Percentiles rank a stretch among this genome's conserved stretches.
phyloP scores from a whole-genome alignment of 2,113 vertebrate species.

The Trinectes maculatus region DNA sequence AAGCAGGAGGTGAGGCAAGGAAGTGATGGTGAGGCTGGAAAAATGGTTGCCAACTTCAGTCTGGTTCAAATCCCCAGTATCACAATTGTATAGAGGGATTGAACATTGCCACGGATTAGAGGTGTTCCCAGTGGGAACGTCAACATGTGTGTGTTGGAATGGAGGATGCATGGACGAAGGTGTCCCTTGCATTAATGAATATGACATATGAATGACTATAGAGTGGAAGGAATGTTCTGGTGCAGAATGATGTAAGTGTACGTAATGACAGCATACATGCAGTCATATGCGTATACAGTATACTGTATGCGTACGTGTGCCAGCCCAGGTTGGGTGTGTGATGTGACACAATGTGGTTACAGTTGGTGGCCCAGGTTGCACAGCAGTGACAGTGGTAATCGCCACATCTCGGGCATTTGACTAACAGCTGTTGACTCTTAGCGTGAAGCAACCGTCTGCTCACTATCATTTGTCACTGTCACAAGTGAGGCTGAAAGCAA shows the following conservation, averaged over 20 bases:
- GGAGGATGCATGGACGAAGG: neutral
- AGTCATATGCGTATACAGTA: too few relatives aligned
- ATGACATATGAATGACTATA: constrained; percentile 17
- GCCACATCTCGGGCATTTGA: constrained; percentile 35
- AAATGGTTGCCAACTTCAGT: neutral
- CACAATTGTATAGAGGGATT: neutral
- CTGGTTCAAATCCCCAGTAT: constrained; percentile 20
- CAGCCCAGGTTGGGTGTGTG: neutral
- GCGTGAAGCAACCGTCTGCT: constrained; percentile 52
- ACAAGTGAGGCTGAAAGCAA: constrained; percentile 37
- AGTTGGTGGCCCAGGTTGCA: constrained; percentile 57
- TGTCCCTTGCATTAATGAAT: constrained; percentile 8
- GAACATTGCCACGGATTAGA: constrained; percentile 3
- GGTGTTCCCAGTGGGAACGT: constrained; percentile 7
- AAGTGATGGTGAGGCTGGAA: neutral
- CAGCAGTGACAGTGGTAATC: constrained; percentile 48
- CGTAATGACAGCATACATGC: too few relatives aligned
- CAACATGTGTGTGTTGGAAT: constrained; percentile 12
- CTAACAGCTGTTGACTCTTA: constrained; percentile 30
- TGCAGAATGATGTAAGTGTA: neutral
- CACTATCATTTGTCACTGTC: constrained; percentile 57
- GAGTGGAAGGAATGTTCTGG: neutral
- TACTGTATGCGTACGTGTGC: constrained; percentile 13
- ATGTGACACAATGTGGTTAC: constrained; percentile 25
- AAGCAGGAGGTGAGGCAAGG: neutral